Evolutionary conservation across 2,113 vertebrate genomes (phyloP).

Genomic region (Prionailurus bengalensis): DNA sequence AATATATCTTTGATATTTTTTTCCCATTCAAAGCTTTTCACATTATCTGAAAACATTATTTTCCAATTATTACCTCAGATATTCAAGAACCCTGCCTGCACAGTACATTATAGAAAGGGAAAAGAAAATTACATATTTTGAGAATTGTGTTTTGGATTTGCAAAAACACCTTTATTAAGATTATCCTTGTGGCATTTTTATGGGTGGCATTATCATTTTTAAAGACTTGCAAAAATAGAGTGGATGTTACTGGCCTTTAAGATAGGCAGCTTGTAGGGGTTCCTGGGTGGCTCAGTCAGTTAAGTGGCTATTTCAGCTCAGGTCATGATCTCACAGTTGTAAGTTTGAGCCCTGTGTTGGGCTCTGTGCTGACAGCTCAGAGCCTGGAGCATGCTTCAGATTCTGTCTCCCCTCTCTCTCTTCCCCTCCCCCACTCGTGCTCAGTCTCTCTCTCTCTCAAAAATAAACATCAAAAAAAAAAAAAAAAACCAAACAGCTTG

Average conservation of each 20-base stretch:
- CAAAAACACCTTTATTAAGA: constrained; percentile 16
- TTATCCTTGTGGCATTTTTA: background rate
- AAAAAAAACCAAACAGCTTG: too few species aligned
- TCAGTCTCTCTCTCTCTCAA: too few species aligned
- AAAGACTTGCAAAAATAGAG: constrained; percentile 32
- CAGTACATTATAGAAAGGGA: background rate
- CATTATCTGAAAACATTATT: constrained; percentile 8
- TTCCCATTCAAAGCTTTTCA: background rate
- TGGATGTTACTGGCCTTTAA: constrained; percentile 9
- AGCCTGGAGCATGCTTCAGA: too few species aligned
- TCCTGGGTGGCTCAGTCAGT: too few species aligned
- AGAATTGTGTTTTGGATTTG: constrained; percentile 5
- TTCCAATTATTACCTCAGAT: constrained; percentile 3
- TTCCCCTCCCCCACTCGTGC: too few species aligned
- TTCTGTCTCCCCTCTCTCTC: too few species aligned
- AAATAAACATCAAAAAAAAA: too few species aligned
- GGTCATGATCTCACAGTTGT: too few species aligned
- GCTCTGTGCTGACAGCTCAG: too few species aligned
- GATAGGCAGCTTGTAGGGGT: background rate
- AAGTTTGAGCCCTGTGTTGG: too few species aligned
- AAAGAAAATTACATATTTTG: constrained; percentile 9
- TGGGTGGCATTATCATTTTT: constrained; percentile 5
- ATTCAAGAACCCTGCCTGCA: background rate
- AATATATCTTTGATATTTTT: background rate
- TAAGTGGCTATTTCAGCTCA: too few species aligned